These are phyloP conservation scores for Ophiothrix spiculata DNA, from an alignment of 35 echinoderm and acorn worm genomes.

Conservation along the genomic window DNA sequence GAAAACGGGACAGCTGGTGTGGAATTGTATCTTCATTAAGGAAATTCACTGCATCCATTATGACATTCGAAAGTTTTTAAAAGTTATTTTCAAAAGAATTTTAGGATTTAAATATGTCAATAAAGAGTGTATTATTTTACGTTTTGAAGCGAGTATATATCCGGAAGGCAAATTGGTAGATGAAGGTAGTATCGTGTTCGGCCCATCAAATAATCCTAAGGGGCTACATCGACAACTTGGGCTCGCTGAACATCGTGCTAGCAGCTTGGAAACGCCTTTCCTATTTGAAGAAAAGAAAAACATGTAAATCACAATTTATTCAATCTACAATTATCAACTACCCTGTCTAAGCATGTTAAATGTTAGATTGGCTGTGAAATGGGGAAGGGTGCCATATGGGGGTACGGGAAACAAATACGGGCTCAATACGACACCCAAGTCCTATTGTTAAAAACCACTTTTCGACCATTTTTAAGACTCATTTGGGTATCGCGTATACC, in stretches of 20 bases:
- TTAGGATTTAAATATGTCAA: not conserved
- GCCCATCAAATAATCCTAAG: not conserved
- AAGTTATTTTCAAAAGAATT: not conserved
- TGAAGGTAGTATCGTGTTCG: not conserved
- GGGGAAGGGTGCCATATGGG: not conserved
- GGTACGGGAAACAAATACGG: not conserved
- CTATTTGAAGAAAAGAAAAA: not conserved
- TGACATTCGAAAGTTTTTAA: constrained; percentile 7
- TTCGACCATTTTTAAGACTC: not conserved
- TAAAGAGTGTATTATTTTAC: constrained; percentile 2
- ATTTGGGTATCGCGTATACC: not conserved
- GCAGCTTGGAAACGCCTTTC: not conserved
- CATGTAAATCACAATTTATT: not conserved
- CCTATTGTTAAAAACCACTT: not conserved
- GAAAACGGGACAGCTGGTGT: not conserved
- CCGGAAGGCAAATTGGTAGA: not conserved
- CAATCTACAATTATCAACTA: not conserved
- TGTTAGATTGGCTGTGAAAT: not conserved
- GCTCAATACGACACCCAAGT: not conserved
- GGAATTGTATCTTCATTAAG: not conserved
- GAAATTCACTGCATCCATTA: not conserved
- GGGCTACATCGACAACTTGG: constrained; percentile 1
- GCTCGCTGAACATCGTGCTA: not conserved
- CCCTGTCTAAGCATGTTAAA: not conserved
- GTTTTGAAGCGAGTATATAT: not conserved